Evolutionary conservation across 2,888 invertebrate species (phyloP).

Genomic region (Entomobrya multifasciata): DNA sequence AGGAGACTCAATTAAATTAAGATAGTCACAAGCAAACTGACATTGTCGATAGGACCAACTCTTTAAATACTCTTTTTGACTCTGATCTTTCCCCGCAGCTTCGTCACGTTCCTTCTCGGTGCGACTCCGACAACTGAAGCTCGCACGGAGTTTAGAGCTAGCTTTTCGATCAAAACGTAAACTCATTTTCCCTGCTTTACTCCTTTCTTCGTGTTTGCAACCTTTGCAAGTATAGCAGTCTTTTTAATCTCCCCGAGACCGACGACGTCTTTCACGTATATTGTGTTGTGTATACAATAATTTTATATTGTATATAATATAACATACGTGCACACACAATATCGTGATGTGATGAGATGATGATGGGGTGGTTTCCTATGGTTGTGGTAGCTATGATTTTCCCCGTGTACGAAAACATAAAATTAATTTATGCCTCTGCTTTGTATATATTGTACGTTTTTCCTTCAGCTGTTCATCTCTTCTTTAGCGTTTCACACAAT

Average conservation of each 20-base stretch:
- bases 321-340: neutral
- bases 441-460: neutral
- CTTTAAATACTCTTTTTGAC: conserved; percentile 70
- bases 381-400: conserved; percentile 1
- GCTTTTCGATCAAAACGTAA: conserved; percentile 79
- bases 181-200: conserved; percentile 76
- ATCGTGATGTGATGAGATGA: conserved; percentile 1
- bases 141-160: conserved; percentile 72
- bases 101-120: conserved; percentile 69
- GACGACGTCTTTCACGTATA: conserved; percentile 40
- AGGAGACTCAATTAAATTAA: conserved; percentile 77
- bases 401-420: conserved; percentile 22
- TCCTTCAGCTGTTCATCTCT: conserved; percentile 49
- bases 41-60: conserved; percentile 78
- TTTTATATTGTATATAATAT: conserved; percentile 2
- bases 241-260: conserved; percentile 52
- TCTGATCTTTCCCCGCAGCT: conserved; percentile 51
- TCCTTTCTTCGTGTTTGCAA: conserved; percentile 44
- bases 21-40: conserved; percentile 79
- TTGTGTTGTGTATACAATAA: conserved; percentile 27
- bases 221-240: conserved; percentile 34
- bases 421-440: conserved; percentile 20
- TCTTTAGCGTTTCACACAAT: conserved; percentile 45
- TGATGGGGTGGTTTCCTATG: conserved; percentile 54
- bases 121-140: conserved; percentile 75